Base-by-base conservation (phyloP, 2,888 invertebrate species). In the Thyatira batis region DNA sequence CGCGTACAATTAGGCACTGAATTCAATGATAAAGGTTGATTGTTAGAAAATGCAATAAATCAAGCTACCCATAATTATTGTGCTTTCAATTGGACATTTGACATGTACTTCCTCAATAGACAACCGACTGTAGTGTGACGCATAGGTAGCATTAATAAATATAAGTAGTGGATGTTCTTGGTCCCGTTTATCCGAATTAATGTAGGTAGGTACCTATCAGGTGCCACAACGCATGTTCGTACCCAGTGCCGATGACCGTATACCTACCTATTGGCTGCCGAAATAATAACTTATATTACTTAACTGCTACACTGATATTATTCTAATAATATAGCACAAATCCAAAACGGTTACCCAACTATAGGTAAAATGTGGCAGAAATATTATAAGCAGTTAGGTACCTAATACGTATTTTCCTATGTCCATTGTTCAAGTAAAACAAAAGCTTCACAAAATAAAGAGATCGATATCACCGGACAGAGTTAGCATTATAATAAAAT, bases 1-100 rank as follows among this genome's bases (percentile, higher is more conserved):
- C 61, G 59, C 64, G 65, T 56, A 54, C 55, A 52, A 59, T 65
- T 53, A 53, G 60, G 52, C 53, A 57, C 49, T 53, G 30, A 23
- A 59, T 58, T 61, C 57, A 45, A 60, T 60, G 55, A 55, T 61
- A 48, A 13, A 43, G 33, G 44, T 49, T 52, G 23, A 46, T 44
- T 27, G 53, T 59, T 17, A 8, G 13, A 27, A 28, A 45, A 45
- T 33, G 27, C 48, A 20, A 27, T 48, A 48, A 48, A 48, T 48
- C 27, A 13, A 27, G 17, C 25, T 13, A 25, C 17, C 13, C 9
- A 27, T n/a, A 9, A 13, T n/a, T 46, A 17, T 48, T 28, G 8
- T 0, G 10, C 13, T 27, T 20, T 10, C 17, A 39, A 17, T 17
- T n/a, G 8, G 8, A n/a, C 8, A 17, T 9, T 8, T 27, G 10